Evolutionary conservation across 2,797 vertebrate genomes (phyloP), one percentile per base, ranked within the genome.

Genomic region (Darevskia mixta): DNA sequence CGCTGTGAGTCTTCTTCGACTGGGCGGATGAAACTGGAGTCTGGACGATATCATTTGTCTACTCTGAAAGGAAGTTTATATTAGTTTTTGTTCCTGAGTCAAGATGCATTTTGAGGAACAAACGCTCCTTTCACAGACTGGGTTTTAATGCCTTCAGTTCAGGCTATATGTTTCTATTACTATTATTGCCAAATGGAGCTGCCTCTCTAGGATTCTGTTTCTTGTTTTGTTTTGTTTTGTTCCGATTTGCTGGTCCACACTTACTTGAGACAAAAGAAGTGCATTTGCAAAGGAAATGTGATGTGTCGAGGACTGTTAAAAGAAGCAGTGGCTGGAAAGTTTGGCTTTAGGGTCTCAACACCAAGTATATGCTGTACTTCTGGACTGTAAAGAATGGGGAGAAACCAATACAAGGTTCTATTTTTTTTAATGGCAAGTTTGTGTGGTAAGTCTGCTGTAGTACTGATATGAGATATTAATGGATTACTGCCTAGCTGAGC

Each of bases 401-500:
- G 86, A 88, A 9, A 76, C 49, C 45, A 93, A 86, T 92, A 83
- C 89, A 93, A 90, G 86, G 79, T 92, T 95, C 91, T 73, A 61
- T 92, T 94, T 58, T 76, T 85, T 95, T 91, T 91, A 93, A 93
- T 93, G 82, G 86, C 93, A 90, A 94, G 91, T 95, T 69, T 95
- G 96, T 96, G 92, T 95, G 93, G 92, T 93, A 95, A 95, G 96
- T 97, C 94, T 95, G 97, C 96, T 95, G 88, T 95, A 94, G 95
- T 95, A 88, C 90, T 85, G 75, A 94, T 95, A 87, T 93, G 89
- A 95, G 93, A 95, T 95, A 94, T 91, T 95, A 95, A 94, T 95
- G 95, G 97, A 96, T 97, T 98, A 97, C 98, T 99, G 98, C 98
- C 98, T 97, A 97, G 97, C 98, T 99, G 98, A 99, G 99, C 98